Conservation (phyloP, 2,888 invertebrate species). For the Ormyrus pomaceus region DNA sequence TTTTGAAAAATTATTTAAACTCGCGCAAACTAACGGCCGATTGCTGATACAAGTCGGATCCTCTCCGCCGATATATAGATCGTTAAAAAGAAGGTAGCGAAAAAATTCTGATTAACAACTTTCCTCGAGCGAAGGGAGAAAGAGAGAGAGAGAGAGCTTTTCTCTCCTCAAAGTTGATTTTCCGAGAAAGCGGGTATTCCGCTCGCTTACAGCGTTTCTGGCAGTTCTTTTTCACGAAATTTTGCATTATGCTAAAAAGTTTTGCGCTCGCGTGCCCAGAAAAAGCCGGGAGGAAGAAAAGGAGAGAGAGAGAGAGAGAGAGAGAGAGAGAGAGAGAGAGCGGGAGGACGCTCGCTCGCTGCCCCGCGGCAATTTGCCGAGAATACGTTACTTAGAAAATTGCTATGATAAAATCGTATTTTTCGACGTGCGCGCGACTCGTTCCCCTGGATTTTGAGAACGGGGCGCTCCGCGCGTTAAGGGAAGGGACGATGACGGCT, state of each 20-base stretch:
- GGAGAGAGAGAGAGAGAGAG: neutral
- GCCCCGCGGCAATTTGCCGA: conserved; percentile 1
- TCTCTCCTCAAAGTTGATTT: too few relatives aligned
- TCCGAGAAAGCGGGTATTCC: neutral
- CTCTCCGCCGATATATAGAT: too few relatives aligned
- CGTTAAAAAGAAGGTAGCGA: too few relatives aligned
- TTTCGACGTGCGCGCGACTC: neutral
- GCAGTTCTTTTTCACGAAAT: neutral
- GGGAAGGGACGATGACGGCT: conserved; percentile 1
- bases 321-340: neutral
- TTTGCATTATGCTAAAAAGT: neutral
- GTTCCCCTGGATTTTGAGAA: conserved; percentile 6
- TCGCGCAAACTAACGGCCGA: too few relatives aligned
- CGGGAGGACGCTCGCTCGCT: neutral
- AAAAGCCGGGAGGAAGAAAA: too few relatives aligned
- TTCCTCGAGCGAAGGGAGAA: too few relatives aligned
- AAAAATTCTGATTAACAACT: too few relatives aligned
- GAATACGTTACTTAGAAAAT: conserved; percentile 26
- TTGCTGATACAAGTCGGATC: too few relatives aligned
- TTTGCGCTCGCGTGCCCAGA: neutral
- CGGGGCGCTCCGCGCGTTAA: neutral
- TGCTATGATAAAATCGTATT: conserved; percentile 13
- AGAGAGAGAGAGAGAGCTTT: too few relatives aligned
- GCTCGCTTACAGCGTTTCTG: neutral
- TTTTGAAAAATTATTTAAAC: too few relatives aligned